A percentile compares a stretch with the other conserved stretches of the same genome.
phyloP scores from a whole-genome alignment of 2,113 vertebrate species.

The Cheilinus undulatus region DNA sequence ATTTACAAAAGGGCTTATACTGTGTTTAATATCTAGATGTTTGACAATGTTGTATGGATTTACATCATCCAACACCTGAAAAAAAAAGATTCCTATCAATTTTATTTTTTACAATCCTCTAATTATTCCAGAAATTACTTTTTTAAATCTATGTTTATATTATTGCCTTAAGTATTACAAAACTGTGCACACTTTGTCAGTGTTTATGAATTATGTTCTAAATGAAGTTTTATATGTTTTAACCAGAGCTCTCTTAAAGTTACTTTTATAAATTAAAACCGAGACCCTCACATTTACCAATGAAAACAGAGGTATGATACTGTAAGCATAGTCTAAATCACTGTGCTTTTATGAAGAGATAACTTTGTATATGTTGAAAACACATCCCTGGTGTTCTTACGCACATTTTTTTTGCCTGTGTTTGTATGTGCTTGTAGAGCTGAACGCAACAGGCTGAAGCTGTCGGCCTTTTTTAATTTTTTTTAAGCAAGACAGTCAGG shows the following conservation, averaged over 20 bases:
- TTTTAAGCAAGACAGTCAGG: constrained; percentile 40
- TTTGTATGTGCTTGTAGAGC: constrained; percentile 53
- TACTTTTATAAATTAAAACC: constrained; percentile 69
- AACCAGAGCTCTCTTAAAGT: constrained; percentile 55
- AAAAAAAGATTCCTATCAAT: constrained; percentile 33
- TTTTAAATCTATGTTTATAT: constrained; percentile 67
- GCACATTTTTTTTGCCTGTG: constrained; percentile 66
- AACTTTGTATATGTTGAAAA: constrained; percentile 50
- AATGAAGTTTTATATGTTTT: constrained; percentile 77
- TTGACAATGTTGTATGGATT: constrained; percentile 44
- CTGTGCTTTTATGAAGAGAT: constrained; percentile 79
- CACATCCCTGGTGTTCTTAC: constrained; percentile 33
- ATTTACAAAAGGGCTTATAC: constrained; percentile 63
- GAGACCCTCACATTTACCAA: constrained; percentile 49
- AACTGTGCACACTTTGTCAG: constrained; percentile 68
- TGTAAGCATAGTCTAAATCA: constrained; percentile 72
- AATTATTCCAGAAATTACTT: constrained; percentile 42
- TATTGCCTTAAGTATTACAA: constrained; percentile 77
- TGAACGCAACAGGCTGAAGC: constrained; percentile 40
- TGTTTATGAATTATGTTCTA: constrained; percentile 68
- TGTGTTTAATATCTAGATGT: constrained; percentile 24
- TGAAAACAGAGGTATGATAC: constrained; percentile 51
- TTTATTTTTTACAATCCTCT: constrained; percentile 60
- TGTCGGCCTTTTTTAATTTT: constrained; percentile 36
- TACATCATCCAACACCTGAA: constrained; percentile 34